These are phyloP conservation scores for Pogonus chalceus DNA, from an alignment of 1,140 invertebrate species.

Conservation along the genomic window DNA sequence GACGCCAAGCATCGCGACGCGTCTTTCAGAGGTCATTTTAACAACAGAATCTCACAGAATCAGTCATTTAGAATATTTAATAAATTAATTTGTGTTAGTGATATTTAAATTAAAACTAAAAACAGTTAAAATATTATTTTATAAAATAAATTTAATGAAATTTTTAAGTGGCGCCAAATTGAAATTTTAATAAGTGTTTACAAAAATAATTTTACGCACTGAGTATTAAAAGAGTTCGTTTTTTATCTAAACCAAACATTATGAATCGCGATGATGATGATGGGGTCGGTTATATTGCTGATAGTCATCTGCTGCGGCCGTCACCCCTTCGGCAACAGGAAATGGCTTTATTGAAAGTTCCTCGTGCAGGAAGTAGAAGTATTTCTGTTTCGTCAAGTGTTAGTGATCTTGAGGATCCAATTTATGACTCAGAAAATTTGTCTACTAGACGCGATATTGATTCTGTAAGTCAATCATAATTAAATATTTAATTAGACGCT, in stretches of 20 bases:
- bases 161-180: too few relatives aligned
- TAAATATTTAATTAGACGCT: too few relatives aligned
- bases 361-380: conserved; percentile 31
- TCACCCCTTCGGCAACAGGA: conserved; percentile 33
- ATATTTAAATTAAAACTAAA: too few relatives aligned
- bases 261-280: conserved; percentile 46
- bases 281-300: conserved; percentile 45
- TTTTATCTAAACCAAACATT: neutral
- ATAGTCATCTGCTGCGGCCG: conserved; percentile 44
- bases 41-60: neutral
- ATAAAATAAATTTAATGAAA: too few relatives aligned
- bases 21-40: conserved; percentile 3
- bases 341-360: conserved; percentile 39
- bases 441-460: conserved; percentile 18
- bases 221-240: conserved; percentile 6
- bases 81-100: too few relatives aligned
- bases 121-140: too few relatives aligned
- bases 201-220: neutral
- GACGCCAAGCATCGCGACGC: neutral
- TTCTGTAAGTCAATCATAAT: neutral
- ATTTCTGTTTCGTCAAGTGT: conserved; percentile 46
- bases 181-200: too few relatives aligned
- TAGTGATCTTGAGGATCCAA: conserved; percentile 47
- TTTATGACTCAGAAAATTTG: conserved; percentile 36
- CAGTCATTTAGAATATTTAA: too few relatives aligned